Evolutionary conservation across 1,140 invertebrate species (phyloP), one percentile per base, ranked within the genome.

Genomic region (Hylaeus anthracinus): DNA sequence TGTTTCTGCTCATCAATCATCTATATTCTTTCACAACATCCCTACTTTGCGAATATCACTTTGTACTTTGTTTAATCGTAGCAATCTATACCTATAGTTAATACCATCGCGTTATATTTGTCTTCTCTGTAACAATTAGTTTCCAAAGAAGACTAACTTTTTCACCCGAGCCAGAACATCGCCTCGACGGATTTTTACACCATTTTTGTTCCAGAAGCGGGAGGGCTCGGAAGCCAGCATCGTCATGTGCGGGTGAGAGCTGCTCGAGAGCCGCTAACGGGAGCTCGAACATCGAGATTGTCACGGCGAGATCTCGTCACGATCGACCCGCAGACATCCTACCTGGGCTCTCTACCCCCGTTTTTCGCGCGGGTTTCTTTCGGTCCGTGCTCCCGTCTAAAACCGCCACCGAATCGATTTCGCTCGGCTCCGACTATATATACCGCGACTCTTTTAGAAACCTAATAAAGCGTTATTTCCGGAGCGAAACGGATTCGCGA

Each of bases 251-350:
- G 51, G 9, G 6, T 10, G 51, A 51, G 51, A 51, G 51, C 51
- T 2, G 10, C 26, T 55, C 48, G 43, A 26, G 43, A 26, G 43
- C 64, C 60, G 67, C 53, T 81, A 85, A 81, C 69, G 69, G 82
- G 60, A 85, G 78, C 72, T 37, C 43, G 70, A 80, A 84, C 78
- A 85, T 84, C 78, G 69, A 63, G 77, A 71, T 85, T 81, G 82
- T 85, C 82, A 85, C 63, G 78, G 53, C 48, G 70, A 66, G 79
- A 80, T 80, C 64, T 60, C 55, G 72, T 66, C 79, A 80, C 79
- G 79, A 80, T 67, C 79, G 72, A 74, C 79, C 72, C 64, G 45
- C 14, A 60, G 26, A 63, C 56, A 75, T 61, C 55, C 63, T 80
- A 69, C 72, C 79, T 67, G 48, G 10, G 45, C 64, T 64, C n/a